Evolutionary conservation across 2,888 invertebrate species (phyloP).

Genomic region (Hedya salicella): DNA sequence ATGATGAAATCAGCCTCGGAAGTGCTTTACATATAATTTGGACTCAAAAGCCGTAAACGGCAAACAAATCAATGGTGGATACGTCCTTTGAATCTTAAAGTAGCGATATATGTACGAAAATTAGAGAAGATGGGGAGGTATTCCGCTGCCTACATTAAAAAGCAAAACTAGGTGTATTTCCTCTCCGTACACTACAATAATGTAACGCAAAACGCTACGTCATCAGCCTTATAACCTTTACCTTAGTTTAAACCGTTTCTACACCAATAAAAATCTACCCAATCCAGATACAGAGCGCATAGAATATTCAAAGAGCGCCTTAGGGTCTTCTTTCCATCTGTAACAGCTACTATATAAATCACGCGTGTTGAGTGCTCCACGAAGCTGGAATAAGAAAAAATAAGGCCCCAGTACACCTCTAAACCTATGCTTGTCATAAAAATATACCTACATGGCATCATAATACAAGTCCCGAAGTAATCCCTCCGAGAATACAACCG

Average conservation of each 20-base stretch:
- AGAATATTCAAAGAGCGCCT: conserved; percentile 27
- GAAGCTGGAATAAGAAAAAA: conserved; percentile 33
- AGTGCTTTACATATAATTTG: too few species aligned
- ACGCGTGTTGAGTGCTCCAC: conserved; percentile 22
- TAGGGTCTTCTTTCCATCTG: conserved; percentile 19
- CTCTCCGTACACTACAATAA: too few species aligned
- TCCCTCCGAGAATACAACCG: conserved; percentile 35
- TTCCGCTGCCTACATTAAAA: too few species aligned
- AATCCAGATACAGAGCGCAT: conserved; percentile 13
- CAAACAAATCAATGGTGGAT: too few species aligned
- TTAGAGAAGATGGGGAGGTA: too few species aligned
- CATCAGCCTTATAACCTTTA: neutral
- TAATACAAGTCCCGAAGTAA: conserved; percentile 34
- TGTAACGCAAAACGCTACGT: neutral
- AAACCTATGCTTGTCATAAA: conserved; percentile 43
- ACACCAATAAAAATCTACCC: conserved; percentile 15
- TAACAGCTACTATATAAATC: conserved; percentile 36
- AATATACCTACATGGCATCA: conserved; percentile 40
- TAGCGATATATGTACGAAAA: too few species aligned
- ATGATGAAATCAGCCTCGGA: too few species aligned
- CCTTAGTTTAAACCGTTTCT: neutral
- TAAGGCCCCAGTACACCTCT: conserved; percentile 39
- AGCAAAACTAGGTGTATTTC: too few species aligned
- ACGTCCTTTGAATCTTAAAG: too few species aligned
- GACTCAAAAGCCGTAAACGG: too few species aligned